Evolutionary conservation across 2,113 vertebrate genomes (phyloP).

Genomic region (Pterocles orientalis): DNA sequence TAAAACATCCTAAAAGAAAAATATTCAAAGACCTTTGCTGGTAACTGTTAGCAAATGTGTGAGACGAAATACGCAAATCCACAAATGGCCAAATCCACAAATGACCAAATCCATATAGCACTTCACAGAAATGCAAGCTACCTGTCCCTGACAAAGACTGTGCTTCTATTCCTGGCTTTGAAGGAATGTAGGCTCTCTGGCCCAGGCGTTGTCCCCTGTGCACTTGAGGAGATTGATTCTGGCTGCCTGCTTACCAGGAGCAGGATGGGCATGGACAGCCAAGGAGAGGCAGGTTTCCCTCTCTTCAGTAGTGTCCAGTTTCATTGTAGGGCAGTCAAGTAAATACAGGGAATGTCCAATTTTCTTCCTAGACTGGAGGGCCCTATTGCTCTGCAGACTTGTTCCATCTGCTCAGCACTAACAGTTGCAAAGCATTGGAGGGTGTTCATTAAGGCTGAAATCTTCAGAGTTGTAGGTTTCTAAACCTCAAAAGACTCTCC

Average conservation of each 20-base stretch:
- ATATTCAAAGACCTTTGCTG: neutral
- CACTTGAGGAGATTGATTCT: neutral
- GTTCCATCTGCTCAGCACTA: neutral
- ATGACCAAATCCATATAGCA: neutral
- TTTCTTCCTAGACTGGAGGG: neutral
- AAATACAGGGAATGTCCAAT: neutral
- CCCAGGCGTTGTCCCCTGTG: neutral
- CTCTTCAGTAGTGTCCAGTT: neutral
- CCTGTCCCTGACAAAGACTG: neutral
- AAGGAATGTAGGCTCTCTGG: neutral
- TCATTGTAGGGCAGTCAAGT: neutral
- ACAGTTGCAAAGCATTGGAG: neutral
- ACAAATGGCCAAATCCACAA: neutral
- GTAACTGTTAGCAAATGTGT: neutral
- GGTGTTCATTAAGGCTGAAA: neutral
- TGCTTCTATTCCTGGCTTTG: neutral
- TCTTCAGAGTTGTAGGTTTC: neutral
- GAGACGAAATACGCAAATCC: neutral
- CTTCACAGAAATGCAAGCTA: neutral
- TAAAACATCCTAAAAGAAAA: neutral
- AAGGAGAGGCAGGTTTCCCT: neutral
- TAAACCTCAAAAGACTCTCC: neutral
- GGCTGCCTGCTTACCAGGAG: neutral
- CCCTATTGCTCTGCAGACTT: neutral
- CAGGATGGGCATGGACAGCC: neutral